phyloP scores from a whole-genome alignment of 2,113 vertebrate genomes.

The Tachysurus vachellii region DNA sequence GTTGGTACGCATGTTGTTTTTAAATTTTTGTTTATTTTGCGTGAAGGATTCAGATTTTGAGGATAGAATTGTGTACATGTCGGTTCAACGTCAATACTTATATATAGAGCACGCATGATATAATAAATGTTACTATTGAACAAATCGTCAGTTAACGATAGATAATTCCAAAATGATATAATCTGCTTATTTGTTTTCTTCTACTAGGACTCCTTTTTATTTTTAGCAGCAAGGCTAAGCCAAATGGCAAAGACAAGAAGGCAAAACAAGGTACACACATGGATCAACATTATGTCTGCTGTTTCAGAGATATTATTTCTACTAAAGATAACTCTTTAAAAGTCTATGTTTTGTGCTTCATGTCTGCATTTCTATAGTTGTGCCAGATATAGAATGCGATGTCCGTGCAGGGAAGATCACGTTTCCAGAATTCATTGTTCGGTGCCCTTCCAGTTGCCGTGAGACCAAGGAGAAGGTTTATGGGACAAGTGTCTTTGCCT shows the following conservation, averaged over 20 bases:
- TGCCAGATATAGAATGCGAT: constrained; percentile 88
- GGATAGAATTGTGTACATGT: neutral
- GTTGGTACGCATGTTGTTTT: constrained; percentile 37
- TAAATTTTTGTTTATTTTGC: neutral
- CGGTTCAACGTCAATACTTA: neutral
- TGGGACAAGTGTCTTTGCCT: constrained; percentile 89
- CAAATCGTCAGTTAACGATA: neutral
- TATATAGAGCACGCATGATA: neutral
- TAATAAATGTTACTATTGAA: neutral
- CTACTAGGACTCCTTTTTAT: constrained; percentile 77
- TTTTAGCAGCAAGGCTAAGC: constrained; percentile 76
- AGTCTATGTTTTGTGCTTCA: neutral
- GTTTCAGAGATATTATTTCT: neutral
- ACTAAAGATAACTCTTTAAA: neutral
- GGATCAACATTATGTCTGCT: neutral
- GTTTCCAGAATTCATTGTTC: constrained; percentile 90
- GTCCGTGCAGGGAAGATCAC: constrained; percentile 89
- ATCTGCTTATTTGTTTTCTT: constrained; percentile 43
- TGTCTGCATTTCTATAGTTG: constrained; percentile 71
- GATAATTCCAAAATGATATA: neutral
- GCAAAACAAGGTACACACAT: constrained; percentile 80
- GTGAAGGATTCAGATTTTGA: neutral
- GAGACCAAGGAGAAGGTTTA: constrained; percentile 88
- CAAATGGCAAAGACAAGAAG: constrained; percentile 82
- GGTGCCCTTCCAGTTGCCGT: constrained; percentile 88